Evolutionary conservation across 2,797 vertebrate genomes (phyloP), one percentile per base, ranked within the genome.

Genomic region (Octomys mimax): DNA sequence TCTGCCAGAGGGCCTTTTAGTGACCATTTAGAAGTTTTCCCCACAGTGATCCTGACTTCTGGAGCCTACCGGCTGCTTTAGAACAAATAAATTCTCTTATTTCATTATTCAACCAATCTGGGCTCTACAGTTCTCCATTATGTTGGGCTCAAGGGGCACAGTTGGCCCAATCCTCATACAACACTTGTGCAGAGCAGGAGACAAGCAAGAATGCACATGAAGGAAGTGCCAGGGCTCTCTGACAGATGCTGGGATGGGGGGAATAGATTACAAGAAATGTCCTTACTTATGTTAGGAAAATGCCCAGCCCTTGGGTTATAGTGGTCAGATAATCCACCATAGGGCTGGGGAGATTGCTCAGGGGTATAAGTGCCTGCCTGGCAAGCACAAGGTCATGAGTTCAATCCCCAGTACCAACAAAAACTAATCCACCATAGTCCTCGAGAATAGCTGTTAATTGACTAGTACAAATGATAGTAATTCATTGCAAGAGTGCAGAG

Each of bases 221-320:
- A 0, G 2, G 33, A 81, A 49, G 19, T 73, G 4, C 8, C 6
- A 1, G 0, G 11, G n/a, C 36, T 49, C 49, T 36, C 2, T 57
- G 36, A 28, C 70, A 70, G 61, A 49, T 85, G 19, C 78, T 22
- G 8, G 46, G n/a, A 90, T 57, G 54, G 16, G 54, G 18, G 18
- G 28, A 57, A 39, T 24, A 8, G 42, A 68, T 7, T 49, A 31
- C 66, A 42, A 46, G 33, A 24, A 42, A 5, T 70, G 3, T 52
- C 31, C 16, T 78, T 70, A 59, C 28, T 5, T 49, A 5, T 79
- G 33, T 78, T 68, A 86, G 71, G n/a, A 81, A 78, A 36, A 62
- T 6, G 6, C 42, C 19, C 31, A 24, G 14, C 24, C 28, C 64
- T 36, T 1, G 10, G 39, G 18, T 75, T 52, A 36, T 6, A 59